Base-by-base conservation (phyloP, 2,888 invertebrate species). In the Rugalucina vietnamica region DNA sequence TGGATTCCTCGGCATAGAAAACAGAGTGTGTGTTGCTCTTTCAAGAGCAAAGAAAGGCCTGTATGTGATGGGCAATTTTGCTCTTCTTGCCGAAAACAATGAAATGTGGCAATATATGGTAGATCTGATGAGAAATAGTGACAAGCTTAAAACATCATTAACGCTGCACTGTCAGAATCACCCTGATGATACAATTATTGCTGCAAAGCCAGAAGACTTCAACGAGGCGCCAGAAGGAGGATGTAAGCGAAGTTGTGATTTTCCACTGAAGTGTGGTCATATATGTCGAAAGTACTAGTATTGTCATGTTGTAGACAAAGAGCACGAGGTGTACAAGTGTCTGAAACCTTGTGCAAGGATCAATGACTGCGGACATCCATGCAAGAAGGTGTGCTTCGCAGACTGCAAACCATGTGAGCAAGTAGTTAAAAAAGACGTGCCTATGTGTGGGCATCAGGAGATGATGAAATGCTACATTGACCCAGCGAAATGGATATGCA, bases 301-400 rank as follows among this genome's bases (percentile, higher is more conserved):
- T 77, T 88, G 88, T 75, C 88, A 84, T 71, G 60, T 72, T 1
- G 94, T 95, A 74, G 96, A 97, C 89, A 93, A 95, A 37, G 94
- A 95, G 0, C 97, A 97, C 91, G 69, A 79, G 0, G 71, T 89
- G 0, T 95, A 95, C 39, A 94, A 93, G 81, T 91, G 93, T 85
- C 54, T 70, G n/a, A 91, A 90, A 79, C 76, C 84, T 49, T 93
- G 93, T 76, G 76, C 77, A 39, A 86, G 39, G 88, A 88, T 76
- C 12, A 86, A 87, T 43, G 21, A 29, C 24, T 21, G 97, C 97
- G 91, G 71, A 75, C 91, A 91, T 80, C 74, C 24, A 27, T 92
- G 91, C 57, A 77, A 89, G 14, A 96, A 95, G 88, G 82, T 89
- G 50, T 97, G 97, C 88, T 94, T 93, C 87, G 95, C 96, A 91